Conservation (phyloP, 2,888 invertebrate species). For the Vanessa cardui region DNA sequence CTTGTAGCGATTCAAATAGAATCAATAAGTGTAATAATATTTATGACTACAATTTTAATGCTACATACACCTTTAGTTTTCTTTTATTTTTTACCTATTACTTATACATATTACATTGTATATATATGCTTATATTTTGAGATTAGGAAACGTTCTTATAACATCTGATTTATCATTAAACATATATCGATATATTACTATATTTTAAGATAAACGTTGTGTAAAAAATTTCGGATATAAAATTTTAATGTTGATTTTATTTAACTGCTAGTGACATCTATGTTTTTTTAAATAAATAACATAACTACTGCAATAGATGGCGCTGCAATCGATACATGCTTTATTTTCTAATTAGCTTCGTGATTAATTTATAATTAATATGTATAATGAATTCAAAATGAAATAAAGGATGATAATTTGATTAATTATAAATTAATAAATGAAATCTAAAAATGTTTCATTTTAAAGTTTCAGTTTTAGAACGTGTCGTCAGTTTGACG, state of each 20-base stretch:
- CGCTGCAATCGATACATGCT: neutral
- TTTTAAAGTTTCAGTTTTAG: neutral
- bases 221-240: no score
- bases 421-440: no score
- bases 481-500: conserved; percentile 16
- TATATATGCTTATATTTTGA: neutral
- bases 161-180: no score
- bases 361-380: neutral
- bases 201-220: no score
- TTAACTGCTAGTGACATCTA: conserved; percentile 13
- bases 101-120: neutral
- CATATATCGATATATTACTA: no score
- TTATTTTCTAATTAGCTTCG: neutral
- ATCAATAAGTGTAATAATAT: conserved; percentile 50
- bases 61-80: conserved; percentile 24
- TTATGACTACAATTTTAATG: conserved; percentile 32
- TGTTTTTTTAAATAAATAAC: neutral
- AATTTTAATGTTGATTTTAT: no score
- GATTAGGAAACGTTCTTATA: no score
- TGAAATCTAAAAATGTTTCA: no score
- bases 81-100: conserved; percentile 10
- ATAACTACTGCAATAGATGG: conserved; percentile 9
- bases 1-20: conserved; percentile 49
- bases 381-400: no score
- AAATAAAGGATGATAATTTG: no score